Base-by-base conservation (phyloP, 2,113 vertebrate species). In the Scytalopus superciliaris region DNA sequence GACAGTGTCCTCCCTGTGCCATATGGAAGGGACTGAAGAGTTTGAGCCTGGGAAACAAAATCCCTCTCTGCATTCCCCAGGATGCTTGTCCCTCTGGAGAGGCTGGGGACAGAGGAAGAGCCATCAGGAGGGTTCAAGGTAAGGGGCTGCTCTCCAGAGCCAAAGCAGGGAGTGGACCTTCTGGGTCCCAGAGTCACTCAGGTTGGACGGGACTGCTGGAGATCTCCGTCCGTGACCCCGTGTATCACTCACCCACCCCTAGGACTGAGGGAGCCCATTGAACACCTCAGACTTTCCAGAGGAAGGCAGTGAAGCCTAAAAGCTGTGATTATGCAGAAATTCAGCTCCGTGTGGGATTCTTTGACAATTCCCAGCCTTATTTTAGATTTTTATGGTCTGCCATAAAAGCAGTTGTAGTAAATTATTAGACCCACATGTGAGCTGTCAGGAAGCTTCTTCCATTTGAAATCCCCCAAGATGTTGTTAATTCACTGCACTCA, bases 181-280 rank as follows among this genome's bases (percentile, higher is more conserved):
- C n/a, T 1, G 6, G 11, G 25, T 35, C 66, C 47, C 49, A 19
- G 40, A n/a, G 19, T 33, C 8, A 0, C 55, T 39, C 33, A 22
- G 57, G 14, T 4, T 21, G 56, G 62, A 18, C 9, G 27, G 18
- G 14, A 77, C 4, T 4, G 1, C 39, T 18, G 68, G 68, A 27
- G 37, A 59, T 39, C 28, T 55, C 57, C 59, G 45, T 9, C 72
- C 40, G 76, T 21, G 47, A 27, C 33, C 31, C 27, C 50, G 23
- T 12, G 45, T 7, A 28, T 17, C 35, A 53, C 3, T 18, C 49
- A 19, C 19, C 45, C 77, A 9, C 2, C 57, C 22, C 19, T 31
- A 28, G 35, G 9, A 5, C 44, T 3, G 0, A 4, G 7, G 47
- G 72, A 67, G 12, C 52, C 31, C 0, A 0, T 3, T 2, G 27